Evolutionary conservation across 1,140 invertebrate genomes (phyloP).

Genomic region (Caenorhabditis briggsae): DNA sequence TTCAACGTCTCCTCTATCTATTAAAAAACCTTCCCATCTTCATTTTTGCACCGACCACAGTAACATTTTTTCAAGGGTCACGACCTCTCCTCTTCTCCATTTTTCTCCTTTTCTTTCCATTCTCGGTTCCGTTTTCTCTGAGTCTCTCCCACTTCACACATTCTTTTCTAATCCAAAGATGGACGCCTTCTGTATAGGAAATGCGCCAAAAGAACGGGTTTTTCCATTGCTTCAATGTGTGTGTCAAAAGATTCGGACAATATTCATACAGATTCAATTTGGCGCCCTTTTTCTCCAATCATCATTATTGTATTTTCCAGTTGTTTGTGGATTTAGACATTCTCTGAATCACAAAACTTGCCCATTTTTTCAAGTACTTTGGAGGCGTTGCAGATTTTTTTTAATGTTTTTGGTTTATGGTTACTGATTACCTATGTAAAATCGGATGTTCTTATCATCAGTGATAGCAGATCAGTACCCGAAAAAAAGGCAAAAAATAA

Average conservation of each 20-base stretch:
- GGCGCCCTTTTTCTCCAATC: conserved; percentile 21
- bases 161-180: neutral
- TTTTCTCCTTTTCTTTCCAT: neutral
- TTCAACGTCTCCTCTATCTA: neutral
- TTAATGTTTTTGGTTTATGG: too few relatives aligned
- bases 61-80: conserved; percentile 46
- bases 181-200: conserved; percentile 47
- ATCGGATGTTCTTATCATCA: neutral
- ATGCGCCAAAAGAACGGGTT: conserved; percentile 53
- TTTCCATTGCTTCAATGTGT: neutral
- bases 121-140: conserved; percentile 48
- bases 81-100: neutral
- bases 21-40: neutral
- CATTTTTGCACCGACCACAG: neutral
- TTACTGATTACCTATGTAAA: too few relatives aligned
- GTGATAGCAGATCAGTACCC: conserved; percentile 28
- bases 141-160: conserved; percentile 24
- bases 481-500: neutral
- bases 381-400: too few relatives aligned
- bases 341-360: neutral
- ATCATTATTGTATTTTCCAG: conserved; percentile 1
- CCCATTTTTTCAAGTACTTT: neutral
- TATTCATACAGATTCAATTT: conserved; percentile 39
- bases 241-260: conserved; percentile 5
- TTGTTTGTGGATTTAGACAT: neutral